Evolutionary conservation across 2,888 invertebrate species (phyloP), one percentile per base, ranked within the genome.

Genomic region (Aproaerema taeniolella): DNA sequence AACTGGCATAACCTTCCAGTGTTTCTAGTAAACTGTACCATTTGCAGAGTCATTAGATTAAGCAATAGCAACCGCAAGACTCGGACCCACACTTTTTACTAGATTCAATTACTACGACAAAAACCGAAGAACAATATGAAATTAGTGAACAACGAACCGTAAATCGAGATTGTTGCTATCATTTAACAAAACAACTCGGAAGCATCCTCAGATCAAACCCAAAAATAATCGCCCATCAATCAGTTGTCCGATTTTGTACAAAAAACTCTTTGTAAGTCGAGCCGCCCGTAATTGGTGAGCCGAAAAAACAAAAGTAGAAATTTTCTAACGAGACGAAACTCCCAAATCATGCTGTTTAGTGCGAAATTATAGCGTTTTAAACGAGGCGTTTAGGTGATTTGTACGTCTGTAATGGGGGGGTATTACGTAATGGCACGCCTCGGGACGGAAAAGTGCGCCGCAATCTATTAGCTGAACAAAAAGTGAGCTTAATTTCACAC

Each of bases 401-500:
- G 76, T 73, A 68, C 61, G 69, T 67, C 62, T 61, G 59, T 82
- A 73, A 78, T 82, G 60, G 67, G 53, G 50, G 61, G 69, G 62
- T 71, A 70, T 81, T 81, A 76, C 70, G 61, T 72, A 77, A 76
- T 71, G 67, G 69, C 61, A 62, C 56, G 66, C 68, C 67, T 58
- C 63, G 62, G 68, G 71, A 63, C 60, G 60, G 71, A 69, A 67
- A 70, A 71, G 69, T 73, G 65, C 69, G 66, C 65, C 62, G 68
- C 76, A 73, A 75, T 79, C 82, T 80, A 81, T 81, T 81, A 77
- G 69, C 66, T 47, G 65, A 60, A 70, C 72, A 79, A 82, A 83
- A 83, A 83, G 62, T 69, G 55, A 70, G 72, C 74, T 72, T 82
- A 85, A 86, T 85, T 86, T 85, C 80, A 83, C 83, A 86, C 85